A percentile compares a stretch with the other conserved stretches of the same genome.
Evolutionary conservation across 1,140 invertebrate genomes (phyloP).

Genomic region (Nephila pilipes): DNA sequence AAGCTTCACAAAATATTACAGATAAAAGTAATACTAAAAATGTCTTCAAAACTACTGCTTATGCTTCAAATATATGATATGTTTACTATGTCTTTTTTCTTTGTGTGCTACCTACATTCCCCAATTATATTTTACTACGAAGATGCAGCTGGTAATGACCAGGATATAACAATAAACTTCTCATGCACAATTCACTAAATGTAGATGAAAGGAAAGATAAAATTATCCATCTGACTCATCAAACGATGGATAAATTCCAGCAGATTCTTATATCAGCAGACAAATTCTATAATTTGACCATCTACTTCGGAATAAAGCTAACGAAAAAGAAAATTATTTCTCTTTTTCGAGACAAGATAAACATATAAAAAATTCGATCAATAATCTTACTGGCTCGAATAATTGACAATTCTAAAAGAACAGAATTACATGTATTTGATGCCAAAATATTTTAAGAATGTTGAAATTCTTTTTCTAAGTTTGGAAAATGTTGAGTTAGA

Average conservation of each 20-base stretch:
- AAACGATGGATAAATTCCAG: neutral
- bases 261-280: neutral
- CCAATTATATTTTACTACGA: conserved; percentile 28
- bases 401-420: neutral
- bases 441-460: too few relatives aligned
- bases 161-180: neutral
- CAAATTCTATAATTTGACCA: conserved; percentile 13
- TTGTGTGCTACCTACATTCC: neutral
- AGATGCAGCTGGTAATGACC: neutral
- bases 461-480: too few relatives aligned
- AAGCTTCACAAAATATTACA: too few relatives aligned
- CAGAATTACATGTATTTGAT: neutral
- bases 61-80: too few relatives aligned
- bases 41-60: too few relatives aligned
- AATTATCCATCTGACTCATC: neutral
- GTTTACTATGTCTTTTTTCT: too few relatives aligned
- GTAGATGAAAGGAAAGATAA: neutral
- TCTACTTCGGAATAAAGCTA: neutral
- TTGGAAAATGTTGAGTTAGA: too few relatives aligned
- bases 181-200: neutral
- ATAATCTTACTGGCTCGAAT: neutral
- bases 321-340: neutral
- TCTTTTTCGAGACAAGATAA: neutral
- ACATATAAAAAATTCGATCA: neutral
- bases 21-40: too few relatives aligned